Percentiles rank a stretch among this genome's conserved stretches.
Conservation (phyloP, 2,113 vertebrate species). For the Bothrops jararaca region DNA sequence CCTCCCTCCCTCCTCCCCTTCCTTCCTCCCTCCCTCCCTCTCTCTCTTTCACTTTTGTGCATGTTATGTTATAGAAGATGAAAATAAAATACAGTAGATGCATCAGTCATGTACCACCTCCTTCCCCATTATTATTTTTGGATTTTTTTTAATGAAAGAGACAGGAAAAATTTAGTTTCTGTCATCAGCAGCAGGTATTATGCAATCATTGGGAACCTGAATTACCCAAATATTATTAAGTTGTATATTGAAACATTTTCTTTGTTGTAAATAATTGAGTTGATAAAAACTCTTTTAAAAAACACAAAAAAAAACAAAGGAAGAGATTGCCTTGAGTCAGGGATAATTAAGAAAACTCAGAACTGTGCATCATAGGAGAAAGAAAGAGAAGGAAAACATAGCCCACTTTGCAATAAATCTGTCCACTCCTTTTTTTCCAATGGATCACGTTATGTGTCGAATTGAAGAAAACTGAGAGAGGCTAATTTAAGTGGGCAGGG, state of each 20-base stretch:
- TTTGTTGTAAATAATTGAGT: background rate
- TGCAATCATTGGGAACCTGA: background rate
- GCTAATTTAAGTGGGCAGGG: background rate
- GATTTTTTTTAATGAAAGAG: background rate
- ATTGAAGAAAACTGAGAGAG: background rate
- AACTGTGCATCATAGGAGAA: background rate
- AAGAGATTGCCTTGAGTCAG: background rate
- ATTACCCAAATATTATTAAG: background rate
- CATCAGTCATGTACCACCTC: background rate
- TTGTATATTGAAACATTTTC: background rate
- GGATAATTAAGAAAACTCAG: background rate
- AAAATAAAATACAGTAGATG: background rate
- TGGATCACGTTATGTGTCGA: background rate
- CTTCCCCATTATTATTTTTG: background rate
- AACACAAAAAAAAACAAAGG: background rate
- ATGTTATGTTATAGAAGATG: background rate
- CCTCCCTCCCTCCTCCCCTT: rapidly evolving
- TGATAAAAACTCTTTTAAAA: background rate
- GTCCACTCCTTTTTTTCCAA: background rate
- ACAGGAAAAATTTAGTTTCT: background rate
- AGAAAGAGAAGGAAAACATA: background rate
- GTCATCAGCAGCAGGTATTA: background rate
- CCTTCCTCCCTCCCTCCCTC: no score
- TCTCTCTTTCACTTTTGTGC: background rate
- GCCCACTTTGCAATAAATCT: background rate